Conservation (phyloP, 2,797 vertebrate species). For the Emys orbicularis region DNA sequence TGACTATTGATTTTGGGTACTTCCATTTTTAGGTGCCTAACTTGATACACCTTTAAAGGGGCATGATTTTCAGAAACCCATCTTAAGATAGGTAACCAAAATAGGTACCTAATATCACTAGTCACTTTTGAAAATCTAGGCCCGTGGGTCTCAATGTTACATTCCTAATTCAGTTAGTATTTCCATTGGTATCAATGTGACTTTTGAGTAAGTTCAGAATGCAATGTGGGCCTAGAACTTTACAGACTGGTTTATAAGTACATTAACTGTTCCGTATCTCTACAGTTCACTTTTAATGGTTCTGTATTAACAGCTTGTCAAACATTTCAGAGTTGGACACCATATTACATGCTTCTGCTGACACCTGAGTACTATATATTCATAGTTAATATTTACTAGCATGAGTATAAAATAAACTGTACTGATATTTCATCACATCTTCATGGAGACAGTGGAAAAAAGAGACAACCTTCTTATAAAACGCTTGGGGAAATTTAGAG, state of each 20-base stretch:
- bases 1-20: neutral
- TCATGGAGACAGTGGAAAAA: neutral
- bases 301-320: neutral
- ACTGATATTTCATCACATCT: slow-evolving; percentile 22
- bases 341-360: neutral
- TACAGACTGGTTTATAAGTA: neutral
- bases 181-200: neutral
- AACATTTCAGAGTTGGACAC: neutral
- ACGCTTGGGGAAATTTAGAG: neutral
- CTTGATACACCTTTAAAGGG: neutral
- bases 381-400: neutral
- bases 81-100: neutral
- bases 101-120: neutral
- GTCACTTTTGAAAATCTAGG: neutral
- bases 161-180: neutral
- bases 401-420: neutral
- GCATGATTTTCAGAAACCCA: neutral
- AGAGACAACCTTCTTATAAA: neutral
- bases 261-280: neutral
- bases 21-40: neutral
- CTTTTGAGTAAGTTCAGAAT: neutral
- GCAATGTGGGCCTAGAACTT: neutral
- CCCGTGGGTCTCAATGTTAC: neutral
- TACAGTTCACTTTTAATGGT: neutral
- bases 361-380: neutral